Percentiles rank a stretch among this genome's conserved stretches.
Conservation (phyloP, 2,888 invertebrate genomes). For the Anoplius nigerrimus region DNA sequence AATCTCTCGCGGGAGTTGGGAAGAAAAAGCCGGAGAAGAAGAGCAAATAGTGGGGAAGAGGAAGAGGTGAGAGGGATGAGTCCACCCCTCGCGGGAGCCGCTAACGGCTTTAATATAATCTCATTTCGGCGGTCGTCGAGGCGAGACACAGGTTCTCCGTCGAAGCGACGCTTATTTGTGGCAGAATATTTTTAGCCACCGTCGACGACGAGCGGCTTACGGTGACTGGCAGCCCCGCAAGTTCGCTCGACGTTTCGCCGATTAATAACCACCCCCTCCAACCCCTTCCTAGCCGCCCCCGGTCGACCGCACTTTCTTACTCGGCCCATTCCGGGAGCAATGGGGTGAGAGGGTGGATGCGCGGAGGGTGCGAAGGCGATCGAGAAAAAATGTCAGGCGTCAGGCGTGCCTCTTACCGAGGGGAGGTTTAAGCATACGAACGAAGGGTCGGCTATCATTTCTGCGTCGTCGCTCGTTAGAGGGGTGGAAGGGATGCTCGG, state of each 20-base stretch:
- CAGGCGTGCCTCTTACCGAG: too few species aligned
- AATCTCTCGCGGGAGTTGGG: constrained; percentile 6
- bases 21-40: neutral
- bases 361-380: too few species aligned
- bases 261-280: neutral
- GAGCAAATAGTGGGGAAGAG: neutral
- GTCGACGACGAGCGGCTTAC: constrained; percentile 9
- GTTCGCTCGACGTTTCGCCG: constrained; percentile 20
- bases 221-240: constrained; percentile 29
- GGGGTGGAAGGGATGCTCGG: too few species aligned
- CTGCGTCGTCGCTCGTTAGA: too few species aligned
- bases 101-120: constrained; percentile 19
- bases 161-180: constrained; percentile 41
- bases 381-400: too few species aligned
- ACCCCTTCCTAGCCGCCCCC: neutral
- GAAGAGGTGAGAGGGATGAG: constrained; percentile 2
- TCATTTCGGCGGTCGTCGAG: neutral
- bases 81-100: neutral
- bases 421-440: too few species aligned
- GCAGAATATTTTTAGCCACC: constrained; percentile 53
- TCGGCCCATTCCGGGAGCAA: too few species aligned
- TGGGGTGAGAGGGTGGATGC: too few species aligned
- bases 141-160: neutral
- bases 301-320: too few species aligned
- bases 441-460: too few species aligned